Percentiles rank a stretch among this genome's conserved stretches.
These are phyloP conservation scores for Dexiosoma caninum DNA, from an alignment of 2,888 invertebrate species.

Conservation along the genomic window DNA sequence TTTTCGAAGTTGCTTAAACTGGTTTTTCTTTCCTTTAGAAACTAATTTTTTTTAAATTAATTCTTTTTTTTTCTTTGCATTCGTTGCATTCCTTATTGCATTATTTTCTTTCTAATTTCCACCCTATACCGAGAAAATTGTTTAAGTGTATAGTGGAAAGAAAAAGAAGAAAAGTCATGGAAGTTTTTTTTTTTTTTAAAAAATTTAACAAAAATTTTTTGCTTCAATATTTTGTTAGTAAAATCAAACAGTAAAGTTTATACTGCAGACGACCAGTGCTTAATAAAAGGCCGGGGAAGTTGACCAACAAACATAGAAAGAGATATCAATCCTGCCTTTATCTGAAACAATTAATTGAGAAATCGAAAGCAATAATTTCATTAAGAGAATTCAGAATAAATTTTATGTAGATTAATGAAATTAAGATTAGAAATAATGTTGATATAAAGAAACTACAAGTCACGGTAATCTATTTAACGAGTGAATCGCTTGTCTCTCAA, in stretches of 20 bases:
- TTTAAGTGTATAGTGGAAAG: conserved; percentile 15
- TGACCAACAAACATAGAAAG: too few relatives aligned
- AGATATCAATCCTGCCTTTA: too few relatives aligned
- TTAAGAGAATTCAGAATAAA: too few relatives aligned
- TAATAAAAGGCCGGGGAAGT: conserved; percentile 19
- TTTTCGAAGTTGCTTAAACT: background rate
- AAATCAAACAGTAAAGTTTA: conserved; percentile 57
- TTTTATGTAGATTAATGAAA: too few relatives aligned
- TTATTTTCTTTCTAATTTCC: background rate
- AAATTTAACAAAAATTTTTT: conserved; percentile 52
- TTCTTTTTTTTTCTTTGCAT: background rate
- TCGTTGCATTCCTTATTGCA: background rate
- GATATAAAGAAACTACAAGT: too few relatives aligned
- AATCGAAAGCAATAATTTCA: too few relatives aligned
- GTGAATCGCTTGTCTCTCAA: too few relatives aligned
- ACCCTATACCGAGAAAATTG: conserved; percentile 20
- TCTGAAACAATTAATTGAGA: too few relatives aligned
- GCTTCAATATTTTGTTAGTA: conserved; percentile 32
- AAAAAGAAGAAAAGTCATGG: background rate
- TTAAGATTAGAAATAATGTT: too few relatives aligned
- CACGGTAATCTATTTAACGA: too few relatives aligned
- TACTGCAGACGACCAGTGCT: conserved; percentile 46
- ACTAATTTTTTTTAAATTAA: conserved; percentile 12
- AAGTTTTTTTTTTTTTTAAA: conserved; percentile 49
- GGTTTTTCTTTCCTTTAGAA: background rate